Base-by-base conservation (phyloP, 2,888 invertebrate species). In the Sarcophaga rosellei region DNA sequence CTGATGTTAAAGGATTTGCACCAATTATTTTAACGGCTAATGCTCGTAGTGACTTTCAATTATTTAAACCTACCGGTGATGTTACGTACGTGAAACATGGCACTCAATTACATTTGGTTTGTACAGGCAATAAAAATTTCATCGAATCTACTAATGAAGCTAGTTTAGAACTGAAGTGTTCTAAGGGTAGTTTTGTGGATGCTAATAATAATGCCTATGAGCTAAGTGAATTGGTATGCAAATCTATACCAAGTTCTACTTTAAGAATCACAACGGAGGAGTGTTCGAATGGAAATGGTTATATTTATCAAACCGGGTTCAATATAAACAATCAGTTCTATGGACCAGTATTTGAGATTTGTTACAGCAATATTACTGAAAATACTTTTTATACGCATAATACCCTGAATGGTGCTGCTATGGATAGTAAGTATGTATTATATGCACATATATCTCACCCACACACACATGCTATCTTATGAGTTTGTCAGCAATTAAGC, bases 301-400 rank as follows among this genome's bases (percentile, higher is more conserved):
- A 84, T 25, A 87, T 89, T 44, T 89, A 88, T 76, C 81, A 89
- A 63, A 88, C 90, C 47, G 91, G 91, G 35, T 91, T 89, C 70
- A 63, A 73, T 44, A 82, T 88, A 15, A 65, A 86, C n/a, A 25
- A 8, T 4, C 25, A 87, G 20, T 75, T 86, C 47, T 88, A 86
- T 81, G 85, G 77, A 1, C 80, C 78, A 23, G 78, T 86, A 25
- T 87, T 85, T 66, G 79, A 73, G 53, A 84, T 87, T 44, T 88
- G 88, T 65, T 87, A 87, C 59, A 83, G 61, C 44, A 85, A 80
- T 66, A 57, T 66, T 21, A 90, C 88, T 5, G 93, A 92, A 76
- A 89, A 89, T 17, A 90, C 92, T 10, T 87, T 93, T 15, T 94
- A 93, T 85, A 89, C 93, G 0, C 89, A 90, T 47, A 92, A 93